phyloP scores from a whole-genome alignment of 2,113 vertebrate genomes.

The Fregetta grallaria region DNA sequence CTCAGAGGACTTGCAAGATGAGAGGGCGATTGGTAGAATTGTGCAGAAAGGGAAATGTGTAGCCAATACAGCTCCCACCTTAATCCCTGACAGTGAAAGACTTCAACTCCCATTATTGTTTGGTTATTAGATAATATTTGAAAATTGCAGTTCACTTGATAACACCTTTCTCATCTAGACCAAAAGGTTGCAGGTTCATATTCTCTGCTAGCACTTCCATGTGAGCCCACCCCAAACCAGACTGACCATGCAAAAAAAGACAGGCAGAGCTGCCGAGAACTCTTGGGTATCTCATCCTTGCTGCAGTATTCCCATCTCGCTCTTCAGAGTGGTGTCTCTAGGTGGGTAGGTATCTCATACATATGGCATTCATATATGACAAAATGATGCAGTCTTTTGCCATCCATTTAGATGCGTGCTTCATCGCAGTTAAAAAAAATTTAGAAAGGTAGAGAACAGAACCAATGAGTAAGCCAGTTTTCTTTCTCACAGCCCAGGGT shows the following conservation, averaged over 20 bases:
- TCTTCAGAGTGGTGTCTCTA: rapidly evolving
- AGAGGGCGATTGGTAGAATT: neutral
- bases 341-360: neutral
- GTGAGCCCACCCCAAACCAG: neutral
- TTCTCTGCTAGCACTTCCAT: neutral
- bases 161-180: neutral
- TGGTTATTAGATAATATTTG: neutral
- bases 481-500: neutral
- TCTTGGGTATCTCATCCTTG: neutral
- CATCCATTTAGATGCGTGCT: neutral
- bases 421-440: neutral
- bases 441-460: neutral
- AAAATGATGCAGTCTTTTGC: neutral
- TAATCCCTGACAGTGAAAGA: neutral
- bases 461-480: neutral
- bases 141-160: neutral
- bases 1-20: constrained; percentile 15
- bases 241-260: neutral
- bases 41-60: neutral
- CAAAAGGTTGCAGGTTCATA: neutral
- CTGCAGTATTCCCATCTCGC: neutral
- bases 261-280: neutral
- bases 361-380: neutral
- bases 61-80: neutral
- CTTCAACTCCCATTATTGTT: neutral